Base-by-base conservation (phyloP, 2,113 vertebrate genomes). In the Oncorhynchus kisutch region DNA sequence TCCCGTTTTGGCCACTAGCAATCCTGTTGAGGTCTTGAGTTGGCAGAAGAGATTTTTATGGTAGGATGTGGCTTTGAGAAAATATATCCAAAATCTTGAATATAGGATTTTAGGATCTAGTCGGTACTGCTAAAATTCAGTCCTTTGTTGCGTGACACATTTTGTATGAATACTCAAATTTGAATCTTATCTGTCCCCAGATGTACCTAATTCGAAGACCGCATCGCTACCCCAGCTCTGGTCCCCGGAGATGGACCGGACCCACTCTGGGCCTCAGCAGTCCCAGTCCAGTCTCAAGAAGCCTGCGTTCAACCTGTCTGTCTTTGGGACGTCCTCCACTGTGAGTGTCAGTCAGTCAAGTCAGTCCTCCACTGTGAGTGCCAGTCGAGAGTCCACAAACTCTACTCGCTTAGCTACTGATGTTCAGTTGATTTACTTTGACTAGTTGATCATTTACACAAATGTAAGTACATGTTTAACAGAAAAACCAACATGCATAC, bases 251-350 rank as follows among this genome's bases (percentile, higher is more conserved):
- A 93, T 85, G 34, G 97, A 99, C 73, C 94, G 95, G 84, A 91
- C 93, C 85, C 94, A 94, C 80, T 90, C 94, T 72, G 90, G 94
- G 70, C 92, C 94, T 20, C 97, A 97, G 34, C 93, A 92, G 59
- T 88, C 94, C 74, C 91, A 96, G 71, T 82, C 92, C 79, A 94
- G 94, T 86, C 93, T 96, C 81, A 99, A 97, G 90, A 98, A 94
- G 87, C 97, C 97, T 86, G 91, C 96, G 8, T 99, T 99, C 89
- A 99, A 98, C 89, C 90, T 99, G 75, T 97, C 97, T 74, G 95
- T 96, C 78, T 99, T 99, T 90, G 95, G 96, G 85, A 91, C 92
- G 1, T 93, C 95, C n/a, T 95, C 95, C 82, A 92, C 94, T 70
- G 97, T 99, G 90, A 97, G 96, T 96, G 73, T 34, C 54, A 31